Evolutionary conservation across 64 coral and sea anemone genomes (phyloP), one percentile per base, ranked within the genome.

Genomic region (Trachythela sp.): DNA sequence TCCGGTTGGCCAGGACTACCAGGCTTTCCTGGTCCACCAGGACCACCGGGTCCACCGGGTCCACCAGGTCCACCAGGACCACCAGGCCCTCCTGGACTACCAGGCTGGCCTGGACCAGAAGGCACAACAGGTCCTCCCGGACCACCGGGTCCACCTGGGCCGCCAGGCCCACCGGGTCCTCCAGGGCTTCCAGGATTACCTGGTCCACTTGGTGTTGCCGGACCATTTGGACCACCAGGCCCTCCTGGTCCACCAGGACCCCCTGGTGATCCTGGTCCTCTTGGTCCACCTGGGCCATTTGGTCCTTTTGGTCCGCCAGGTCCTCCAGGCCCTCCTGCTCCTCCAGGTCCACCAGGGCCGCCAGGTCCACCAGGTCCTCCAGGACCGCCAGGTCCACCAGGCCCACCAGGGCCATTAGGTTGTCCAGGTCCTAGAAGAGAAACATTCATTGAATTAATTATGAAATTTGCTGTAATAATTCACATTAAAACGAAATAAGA

Each of bases 1-100:
- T 38, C 34, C 32, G 59, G 42, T 42, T 60, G 7, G 22, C 67
- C 27, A 24, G 94, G 94, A 36, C 94, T 90, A 17, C 94, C 94
- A 15, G 94, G 94, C 34, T 91, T 91, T 0, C 94, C 91, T 18
- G 94, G 94, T 4, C 91, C 91, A 40, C 91, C 91, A 27, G 94
- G 94, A 15, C 42, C 42, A 45, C 42, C 42, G 4, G 42, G 42
- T 45, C 42, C 42, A 45, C 42, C 42, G 11, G 42, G 90, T 26
- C 76, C 88, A 40, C 48, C 87, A 50, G 91, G 91, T 68, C 59
- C 59, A 22, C 59, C 59, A 6, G 59, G 59, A 4, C 59, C 59
- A 7, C 59, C 59, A 68, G 59, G 59, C 5, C 59, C 59, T 6
- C 59, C 59, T 6, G 59, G 59, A n/a, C 15, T 31, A 14, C 59